phyloP scores from a whole-genome alignment of 2,113 vertebrate species.

The Fregetta grallaria region DNA sequence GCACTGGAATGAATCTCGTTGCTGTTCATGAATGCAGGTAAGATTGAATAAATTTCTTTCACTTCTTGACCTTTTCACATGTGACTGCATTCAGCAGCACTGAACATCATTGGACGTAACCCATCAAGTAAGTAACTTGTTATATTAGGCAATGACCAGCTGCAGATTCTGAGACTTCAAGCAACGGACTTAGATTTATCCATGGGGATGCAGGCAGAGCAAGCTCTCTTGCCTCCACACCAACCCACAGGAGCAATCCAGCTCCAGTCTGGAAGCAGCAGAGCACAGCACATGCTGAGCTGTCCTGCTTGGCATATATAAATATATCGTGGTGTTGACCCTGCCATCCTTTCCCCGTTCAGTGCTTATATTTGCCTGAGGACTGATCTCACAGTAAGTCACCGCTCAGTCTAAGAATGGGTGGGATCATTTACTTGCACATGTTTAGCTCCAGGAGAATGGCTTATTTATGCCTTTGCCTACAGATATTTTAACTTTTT shows the following conservation, averaged over 20 bases:
- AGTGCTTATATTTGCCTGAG: accelerated
- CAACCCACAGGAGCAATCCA: not conserved
- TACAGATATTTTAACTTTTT: not conserved
- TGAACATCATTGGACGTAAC: not conserved
- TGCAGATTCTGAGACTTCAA: not conserved
- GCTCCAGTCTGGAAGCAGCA: not conserved
- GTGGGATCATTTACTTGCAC: not conserved
- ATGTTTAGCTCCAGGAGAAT: not conserved
- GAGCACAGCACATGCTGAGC: not conserved
- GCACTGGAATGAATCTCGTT: not conserved
- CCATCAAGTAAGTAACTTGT: not conserved
- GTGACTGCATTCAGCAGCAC: not conserved
- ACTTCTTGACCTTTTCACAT: not conserved
- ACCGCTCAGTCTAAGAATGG: not conserved
- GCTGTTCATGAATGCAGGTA: not conserved
- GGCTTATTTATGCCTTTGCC: not conserved
- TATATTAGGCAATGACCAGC: not conserved
- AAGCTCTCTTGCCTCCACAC: accelerated
- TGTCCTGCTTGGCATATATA: not conserved
- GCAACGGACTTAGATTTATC: not conserved
- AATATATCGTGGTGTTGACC: not conserved
- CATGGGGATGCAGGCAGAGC: not conserved
- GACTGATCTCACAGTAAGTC: not conserved
- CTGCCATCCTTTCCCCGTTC: not conserved
- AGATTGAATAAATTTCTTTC: not conserved